Evolutionary conservation across 2,113 vertebrate genomes (phyloP), one percentile per base, ranked within the genome.

Genomic region (Corvus hawaiiensis): DNA sequence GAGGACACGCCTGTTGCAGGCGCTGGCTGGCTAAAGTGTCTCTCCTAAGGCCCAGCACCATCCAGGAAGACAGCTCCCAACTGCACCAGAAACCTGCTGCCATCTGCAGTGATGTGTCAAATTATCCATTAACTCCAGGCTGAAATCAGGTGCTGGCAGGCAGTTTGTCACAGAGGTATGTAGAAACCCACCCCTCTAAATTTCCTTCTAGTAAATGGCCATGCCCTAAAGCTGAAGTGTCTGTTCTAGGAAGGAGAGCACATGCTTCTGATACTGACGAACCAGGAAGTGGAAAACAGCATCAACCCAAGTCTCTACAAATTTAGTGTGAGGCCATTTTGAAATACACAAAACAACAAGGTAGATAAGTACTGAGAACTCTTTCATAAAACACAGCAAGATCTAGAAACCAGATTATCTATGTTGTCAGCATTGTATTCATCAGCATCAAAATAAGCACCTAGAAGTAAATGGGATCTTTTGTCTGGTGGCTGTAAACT

Each of bases 61-160:
- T 2, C 24, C 37, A 26, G 54, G 30, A 11, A 17, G 13, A 37
- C 6, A 67, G 30, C 30, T 44, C 62, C 15, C 5, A 78, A 26
- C 39, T 30, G 43, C 35, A 66, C 7, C 52, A 37, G 30, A 18
- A 39, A 43, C 26, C n/a, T 35, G 43, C 39, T 63, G 66, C 26
- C 11, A 24, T 3, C 35, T 30, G 7, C 8, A 4, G 18, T 0
- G 1, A 30, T 0, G 3, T 13, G 18, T 1, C 7, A 74, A 6
- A 6, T 19, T 32, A 18, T 30, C 46, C 37, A 35, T 3, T 35
- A 73, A 28, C 13, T 5, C 23, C 49, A 48, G 13, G 19, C 5
- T 71, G 37, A 30, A 22, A 59, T 27, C 63, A 66, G 23, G 14
- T 15, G 5, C 58, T 80, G 14, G 13, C 43, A 59, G 61, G 62